Evolutionary conservation across 2,797 vertebrate genomes (phyloP).

Genomic region (Diplodus sargus): DNA sequence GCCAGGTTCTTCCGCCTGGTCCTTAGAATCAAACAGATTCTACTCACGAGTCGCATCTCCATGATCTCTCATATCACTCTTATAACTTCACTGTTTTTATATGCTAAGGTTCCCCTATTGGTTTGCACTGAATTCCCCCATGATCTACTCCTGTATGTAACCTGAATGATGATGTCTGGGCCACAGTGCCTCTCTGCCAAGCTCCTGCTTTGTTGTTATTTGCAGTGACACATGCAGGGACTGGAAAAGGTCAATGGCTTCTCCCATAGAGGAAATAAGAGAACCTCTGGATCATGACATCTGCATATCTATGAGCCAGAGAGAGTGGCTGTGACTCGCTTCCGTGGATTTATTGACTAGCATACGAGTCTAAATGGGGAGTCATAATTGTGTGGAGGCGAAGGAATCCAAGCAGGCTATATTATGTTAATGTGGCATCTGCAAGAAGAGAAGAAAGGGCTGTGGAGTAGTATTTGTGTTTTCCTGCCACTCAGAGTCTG

Average conservation of each 20-base stretch:
- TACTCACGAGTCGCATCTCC: slow-evolving; percentile 12
- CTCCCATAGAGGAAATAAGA: slow-evolving; percentile 55
- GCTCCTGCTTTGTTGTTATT: slow-evolving; percentile 70
- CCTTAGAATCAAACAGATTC: slow-evolving; percentile 18
- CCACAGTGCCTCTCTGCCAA: slow-evolving; percentile 39
- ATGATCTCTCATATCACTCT: slow-evolving; percentile 41
- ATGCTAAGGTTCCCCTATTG: slow-evolving; percentile 17
- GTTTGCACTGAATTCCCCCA: slow-evolving; percentile 20
- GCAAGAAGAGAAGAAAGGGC: slow-evolving; percentile 64
- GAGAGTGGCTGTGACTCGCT: slow-evolving; percentile 42
- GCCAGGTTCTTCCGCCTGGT: neutral
- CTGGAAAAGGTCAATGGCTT: slow-evolving; percentile 73
- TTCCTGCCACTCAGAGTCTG: slow-evolving; percentile 69
- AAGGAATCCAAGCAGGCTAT: slow-evolving; percentile 66
- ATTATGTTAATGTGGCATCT: slow-evolving; percentile 75
- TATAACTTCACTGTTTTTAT: slow-evolving; percentile 45
- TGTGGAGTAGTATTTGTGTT: slow-evolving; percentile 70
- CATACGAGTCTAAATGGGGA: slow-evolving; percentile 60
- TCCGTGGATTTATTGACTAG: slow-evolving; percentile 69
- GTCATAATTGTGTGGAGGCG: slow-evolving; percentile 68
- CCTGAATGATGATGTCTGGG: slow-evolving; percentile 56
- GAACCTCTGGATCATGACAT: slow-evolving; percentile 71
- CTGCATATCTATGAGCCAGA: slow-evolving; percentile 64
- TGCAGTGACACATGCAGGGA: slow-evolving; percentile 62
- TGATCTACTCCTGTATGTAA: slow-evolving; percentile 36